Base-by-base conservation (phyloP, 2,888 invertebrate genomes). In the Drosophila fungiperda region DNA sequence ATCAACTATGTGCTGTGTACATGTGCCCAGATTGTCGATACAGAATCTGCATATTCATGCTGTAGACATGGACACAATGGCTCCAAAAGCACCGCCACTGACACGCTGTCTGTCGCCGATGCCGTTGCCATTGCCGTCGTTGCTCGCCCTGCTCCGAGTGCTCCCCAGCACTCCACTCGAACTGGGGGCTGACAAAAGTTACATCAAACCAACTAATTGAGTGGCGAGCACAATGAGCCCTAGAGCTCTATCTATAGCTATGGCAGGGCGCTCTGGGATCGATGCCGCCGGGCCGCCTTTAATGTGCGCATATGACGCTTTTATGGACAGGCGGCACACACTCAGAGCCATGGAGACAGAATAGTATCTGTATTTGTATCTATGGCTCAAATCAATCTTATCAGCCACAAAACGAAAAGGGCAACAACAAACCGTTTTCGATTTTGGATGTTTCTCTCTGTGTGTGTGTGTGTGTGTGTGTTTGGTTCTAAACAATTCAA, bases 181-280 rank as follows among this genome's bases (percentile, higher is more conserved):
- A 54, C 54, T 62, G 61, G 71, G 57, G 71, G 62, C 82, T 87
- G 87, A 86, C 85, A 86, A 86, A 87, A 86, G 83, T 86, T 83
- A 86, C 85, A 86, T 86, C 87, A 80, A 87, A 82, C 82, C 89
- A 87, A 87, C 87, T 88, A 88, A 90, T 88, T 88, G 87, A 87
- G 85, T 89, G 88, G 80, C 88, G 73, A 73, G 72, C 78, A 89
- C 85, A 87, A 85, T 89, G 90, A 75, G 87, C 82, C 85, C 76
- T 77, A 73, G 73, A 55, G n/a, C 26, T 38, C 38, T 40, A 55
- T 17, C 38, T 29, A 7, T n/a, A 54, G 54, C 26, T 38, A 23
- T 45, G n/a, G 57, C 57, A 32, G 42, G 32, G 20, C 55, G 70
- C 83, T 63, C 60, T 53, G 70, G 57, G 68, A 71, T 79, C 64